Evolutionary conservation across 1,140 invertebrate species (phyloP), one percentile per base, ranked within the genome.

Genomic region (Manduca sexta): DNA sequence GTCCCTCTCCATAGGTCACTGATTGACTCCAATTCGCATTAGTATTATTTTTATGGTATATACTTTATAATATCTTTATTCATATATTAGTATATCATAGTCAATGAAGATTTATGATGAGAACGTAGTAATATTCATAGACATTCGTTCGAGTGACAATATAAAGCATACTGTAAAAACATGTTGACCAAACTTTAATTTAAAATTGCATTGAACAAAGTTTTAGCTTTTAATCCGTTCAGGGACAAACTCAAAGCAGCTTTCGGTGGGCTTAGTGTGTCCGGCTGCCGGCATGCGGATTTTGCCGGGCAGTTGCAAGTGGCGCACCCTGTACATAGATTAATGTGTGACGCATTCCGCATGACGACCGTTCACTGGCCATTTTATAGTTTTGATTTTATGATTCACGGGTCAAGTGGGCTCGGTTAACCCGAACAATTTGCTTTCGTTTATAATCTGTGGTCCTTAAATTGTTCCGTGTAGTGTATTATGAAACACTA

Each of bases 211-310:
- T 52, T 45, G 39, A 57, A 58, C 63, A 67, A 74, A 74, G 60
- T 73, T 73, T 71, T 46, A 54, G 46, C 48, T 62, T 64, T 68
- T 74, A 76, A 78, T 76, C 74, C 68, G 51, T 66, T 64, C 60
- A 57, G 61, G 50, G 64, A 66, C 65, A 65, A 69, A 72, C 62
- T 77, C 56, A 69, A 75, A 81, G 65, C 74, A 52, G 69, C 66
- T 79, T 77, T 75, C 35, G 58, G 60, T 52, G 58, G 60, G 68
- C 64, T 72, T 70, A 62, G 55, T 52, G 48, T 67, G 73, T 76
- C 63, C 49, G 51, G 52, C 49, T 52, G 52, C 4, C 21, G 42
- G 63, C 53, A 64, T 69, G 62, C 58, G 72, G 73, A 74, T 76
- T 78, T 73, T 38, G 44, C 43, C 52, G 57, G 64, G 56, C 60